These are phyloP conservation scores for Drosophila pseudoananassae DNA, from an alignment of 1,140 invertebrate genomes.

Conservation along the genomic window DNA sequence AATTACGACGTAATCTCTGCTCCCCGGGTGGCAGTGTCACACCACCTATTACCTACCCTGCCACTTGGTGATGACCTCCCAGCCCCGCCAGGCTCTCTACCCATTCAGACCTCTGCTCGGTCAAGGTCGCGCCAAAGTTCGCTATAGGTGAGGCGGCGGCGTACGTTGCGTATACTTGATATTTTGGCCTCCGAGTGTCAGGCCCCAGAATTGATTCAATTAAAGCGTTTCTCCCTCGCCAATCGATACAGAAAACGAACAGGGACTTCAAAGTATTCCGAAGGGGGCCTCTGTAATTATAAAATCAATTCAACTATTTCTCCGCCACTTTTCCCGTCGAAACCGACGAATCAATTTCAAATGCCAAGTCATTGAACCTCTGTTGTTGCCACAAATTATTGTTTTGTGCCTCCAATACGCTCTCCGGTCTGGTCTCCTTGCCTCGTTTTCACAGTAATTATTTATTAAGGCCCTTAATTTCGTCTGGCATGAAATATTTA, in stretches of 20 bases:
- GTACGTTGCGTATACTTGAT: slow-evolving; percentile 4
- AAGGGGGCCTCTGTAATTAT: slow-evolving; percentile 44
- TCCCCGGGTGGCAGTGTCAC: slow-evolving; percentile 9
- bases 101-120: neutral
- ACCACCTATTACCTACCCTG: neutral
- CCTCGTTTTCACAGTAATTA: slow-evolving; percentile 1
- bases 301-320: slow-evolving; percentile 45
- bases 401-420: neutral
- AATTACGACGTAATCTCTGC: slow-evolving; percentile 60
- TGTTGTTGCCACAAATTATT: slow-evolving; percentile 2
- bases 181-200: slow-evolving; percentile 12
- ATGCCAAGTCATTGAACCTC: slow-evolving; percentile 29
- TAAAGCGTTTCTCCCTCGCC: slow-evolving; percentile 15
- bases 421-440: neutral
- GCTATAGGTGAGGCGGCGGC: neutral
- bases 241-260: slow-evolving; percentile 36
- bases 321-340: neutral
- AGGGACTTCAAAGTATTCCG: slow-evolving; percentile 10
- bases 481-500: too few species aligned
- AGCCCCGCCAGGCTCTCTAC: neutral
- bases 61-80: too few species aligned
- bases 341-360: slow-evolving; percentile 8
- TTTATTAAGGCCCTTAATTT: too few species aligned
- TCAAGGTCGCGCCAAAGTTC: slow-evolving; percentile 23
- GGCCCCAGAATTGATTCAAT: slow-evolving; percentile 62